Base-by-base conservation (phyloP, 2,113 vertebrate genomes). In the Malurus elegans region DNA sequence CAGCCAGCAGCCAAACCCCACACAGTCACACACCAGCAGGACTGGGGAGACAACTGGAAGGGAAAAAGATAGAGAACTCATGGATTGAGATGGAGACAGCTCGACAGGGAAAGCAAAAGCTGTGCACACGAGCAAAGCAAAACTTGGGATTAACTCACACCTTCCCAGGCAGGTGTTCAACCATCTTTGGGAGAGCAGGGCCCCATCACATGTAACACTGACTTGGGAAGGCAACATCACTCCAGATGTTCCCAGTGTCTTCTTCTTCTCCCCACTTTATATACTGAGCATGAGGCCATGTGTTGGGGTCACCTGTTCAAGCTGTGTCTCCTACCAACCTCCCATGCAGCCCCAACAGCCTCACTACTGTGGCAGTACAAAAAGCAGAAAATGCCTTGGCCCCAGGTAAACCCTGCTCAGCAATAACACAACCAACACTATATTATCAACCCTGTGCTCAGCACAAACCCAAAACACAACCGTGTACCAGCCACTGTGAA, bases 41-140 rank as follows among this genome's bases (percentile, higher is more conserved):
- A 47, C 0, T 47, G 29, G 14, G 14, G n/a, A 48, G 50, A 48
- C 50, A 48, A 29, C 16, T 0, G 0, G 60, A 56, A 56, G 24
- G 24, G 50, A 29, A 19, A n/a, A 84, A 48, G 24, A n/a, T 6
- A 23, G 48, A 56, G 40, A 73, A 34, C 9, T 57, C 29, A 24
- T 28, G 29, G n/a, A 23, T 28, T 32, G 23, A 64, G 28, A 28
- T 38, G 8, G 8, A 38, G n/a, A 10, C 14, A 18, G 29, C 18
- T 54, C 69, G 28, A 9, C 2, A 65, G 15, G 28, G n/a, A 73
- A 56, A 84, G 58, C 2, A 28, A 54, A 64, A 72, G 32, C 38
- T 7, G 1, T 14, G 23, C n/a, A 47, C 38, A 54, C 48, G 38
- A 45, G 50, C 81, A 64, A 64, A 73, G n/a, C 28, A 73, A 54